Evolutionary conservation across 1,140 invertebrate species (phyloP), one percentile per base, ranked within the genome.

Genomic region (Drosophila nebulosa): DNA sequence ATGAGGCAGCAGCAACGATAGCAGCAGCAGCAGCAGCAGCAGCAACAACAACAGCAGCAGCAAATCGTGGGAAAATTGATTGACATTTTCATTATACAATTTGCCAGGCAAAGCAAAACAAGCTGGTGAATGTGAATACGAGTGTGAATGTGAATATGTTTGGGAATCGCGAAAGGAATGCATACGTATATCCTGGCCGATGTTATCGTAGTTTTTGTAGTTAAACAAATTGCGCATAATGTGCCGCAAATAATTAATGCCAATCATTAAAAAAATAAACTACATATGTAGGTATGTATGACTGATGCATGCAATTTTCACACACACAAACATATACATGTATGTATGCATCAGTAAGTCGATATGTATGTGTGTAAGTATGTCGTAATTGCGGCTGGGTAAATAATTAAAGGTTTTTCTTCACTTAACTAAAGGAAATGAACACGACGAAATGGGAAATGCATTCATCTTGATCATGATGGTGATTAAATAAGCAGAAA

Each of bases 71-170:
- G 71, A 88, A 88, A 88, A 88, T 88, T 88, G 83, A 88, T 88
- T 88, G 83, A 88, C 83, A 88, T 88, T 83, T 88, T 88, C 83
- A 88, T 88, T 88, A 88, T 77, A 88, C 83, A 86, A 88, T 88
- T 83, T 88, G 71, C 81, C 76, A 79, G 58, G 78, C 77, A 78
- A 74, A 83, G 75, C 81, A 81, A 80, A 83, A 69, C 70, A 67
- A 72, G 51, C 51, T 39, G 7, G 16, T 5, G 59, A 69, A 69
- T 51, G 39, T 57, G 46, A 79, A 32, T 65, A 50, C 52, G 52
- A 42, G 16, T 42, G 35, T 36, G 35, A 39, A 46, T 46, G 12
- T 46, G 16, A 21, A 46, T 42, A 16, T 42, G 14, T 16, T 32
- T 14, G 39, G 5, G 16, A 21, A 46, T 21, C 12, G 16, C 4